These are phyloP conservation scores for Morpho helenor DNA, from an alignment of 2,888 invertebrate genomes.

Conservation along the genomic window DNA sequence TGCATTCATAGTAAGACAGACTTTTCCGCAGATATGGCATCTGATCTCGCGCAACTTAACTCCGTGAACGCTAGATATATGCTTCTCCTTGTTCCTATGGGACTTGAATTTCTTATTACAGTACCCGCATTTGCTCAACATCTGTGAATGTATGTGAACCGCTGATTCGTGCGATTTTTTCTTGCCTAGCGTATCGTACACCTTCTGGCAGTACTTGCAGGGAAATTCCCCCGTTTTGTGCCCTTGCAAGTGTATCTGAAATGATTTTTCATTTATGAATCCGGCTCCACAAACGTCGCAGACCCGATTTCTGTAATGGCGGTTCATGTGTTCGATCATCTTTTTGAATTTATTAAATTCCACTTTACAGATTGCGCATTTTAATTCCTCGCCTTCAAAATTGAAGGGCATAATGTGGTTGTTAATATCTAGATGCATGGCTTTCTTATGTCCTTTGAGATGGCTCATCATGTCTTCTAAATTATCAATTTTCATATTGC, in stretches of 20 bases:
- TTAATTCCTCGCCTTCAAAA: constrained; percentile 32
- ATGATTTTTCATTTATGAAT: constrained; percentile 35
- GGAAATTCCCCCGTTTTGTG: constrained; percentile 30
- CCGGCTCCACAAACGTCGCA: constrained; percentile 61
- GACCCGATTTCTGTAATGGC: constrained; percentile 58
- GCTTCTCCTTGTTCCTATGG: constrained; percentile 27
- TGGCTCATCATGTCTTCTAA: constrained; percentile 37
- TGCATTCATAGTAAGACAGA: constrained; percentile 45
- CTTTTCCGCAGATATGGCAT: constrained; percentile 38
- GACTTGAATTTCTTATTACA: constrained; percentile 27
- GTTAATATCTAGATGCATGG: constrained; percentile 36
- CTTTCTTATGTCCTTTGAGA: constrained; percentile 36
- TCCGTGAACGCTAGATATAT: constrained; percentile 34
- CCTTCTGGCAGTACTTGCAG: constrained; percentile 34
- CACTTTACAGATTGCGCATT: constrained; percentile 34
- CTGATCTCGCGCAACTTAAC: constrained; percentile 26
- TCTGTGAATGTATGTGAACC: constrained; percentile 20
- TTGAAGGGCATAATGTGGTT: constrained; percentile 44
- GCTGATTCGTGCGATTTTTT: constrained; percentile 32
- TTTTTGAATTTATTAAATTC: constrained; percentile 35
- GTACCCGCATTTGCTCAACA: constrained; percentile 39
- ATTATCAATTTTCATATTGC: constrained; percentile 29
- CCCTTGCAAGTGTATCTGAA: constrained; percentile 1
- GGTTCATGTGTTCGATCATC: constrained; percentile 49
- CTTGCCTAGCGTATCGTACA: constrained; percentile 31